Conservation (phyloP, 2,113 vertebrate species). For the Sander vitreus region DNA sequence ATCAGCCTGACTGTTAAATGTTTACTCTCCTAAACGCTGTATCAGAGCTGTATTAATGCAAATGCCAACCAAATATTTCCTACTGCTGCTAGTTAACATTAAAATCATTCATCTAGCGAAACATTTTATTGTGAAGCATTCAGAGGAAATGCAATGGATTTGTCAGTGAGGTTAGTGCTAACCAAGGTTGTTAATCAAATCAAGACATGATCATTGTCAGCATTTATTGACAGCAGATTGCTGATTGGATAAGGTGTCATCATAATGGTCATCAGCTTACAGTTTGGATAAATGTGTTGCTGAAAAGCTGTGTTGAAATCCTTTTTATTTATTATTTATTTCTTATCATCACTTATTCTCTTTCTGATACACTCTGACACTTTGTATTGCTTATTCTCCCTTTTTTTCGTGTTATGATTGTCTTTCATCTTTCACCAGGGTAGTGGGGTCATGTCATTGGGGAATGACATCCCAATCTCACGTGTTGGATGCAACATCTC, state of each 20-base stretch:
- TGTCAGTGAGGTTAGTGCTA: not conserved
- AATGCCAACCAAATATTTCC: not conserved
- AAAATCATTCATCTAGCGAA: not conserved
- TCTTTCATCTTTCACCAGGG: constrained; percentile 27
- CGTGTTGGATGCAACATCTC: constrained; percentile 50
- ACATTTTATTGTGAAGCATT: not conserved
- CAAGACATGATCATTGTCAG: not conserved
- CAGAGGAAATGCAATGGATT: not conserved
- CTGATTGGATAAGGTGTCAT: not conserved
- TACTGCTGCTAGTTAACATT: not conserved
- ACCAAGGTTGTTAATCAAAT: not conserved
- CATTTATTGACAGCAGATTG: not conserved
- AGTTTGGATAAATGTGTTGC: not conserved
- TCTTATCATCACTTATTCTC: not conserved
- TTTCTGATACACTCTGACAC: not conserved
- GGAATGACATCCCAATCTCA: constrained; percentile 53
- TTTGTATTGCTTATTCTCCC: not conserved
- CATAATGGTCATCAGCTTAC: not conserved
- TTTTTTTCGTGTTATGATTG: constrained; percentile 18
- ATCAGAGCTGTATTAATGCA: not conserved
- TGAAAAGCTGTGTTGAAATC: not conserved
- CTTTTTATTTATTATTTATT: not conserved
- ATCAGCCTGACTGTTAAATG: not conserved
- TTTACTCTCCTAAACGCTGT: not conserved
- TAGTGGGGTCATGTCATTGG: constrained; percentile 48